A percentile compares a stretch with the other conserved stretches of the same genome.
Conservation (phyloP, 2,113 vertebrate genomes). For the Neodontobutis hainanensis region DNA sequence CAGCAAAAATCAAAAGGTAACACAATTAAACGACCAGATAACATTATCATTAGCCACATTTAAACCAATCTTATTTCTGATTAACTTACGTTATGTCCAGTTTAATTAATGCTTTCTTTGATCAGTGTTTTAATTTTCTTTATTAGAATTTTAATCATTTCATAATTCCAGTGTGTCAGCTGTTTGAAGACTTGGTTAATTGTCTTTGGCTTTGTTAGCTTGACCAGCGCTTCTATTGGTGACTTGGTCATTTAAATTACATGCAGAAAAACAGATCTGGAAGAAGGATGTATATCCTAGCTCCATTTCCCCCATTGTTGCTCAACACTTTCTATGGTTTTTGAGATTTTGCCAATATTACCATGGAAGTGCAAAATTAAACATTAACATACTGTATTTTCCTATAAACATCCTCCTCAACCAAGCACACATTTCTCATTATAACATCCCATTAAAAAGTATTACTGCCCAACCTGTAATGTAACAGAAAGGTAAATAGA, state of each 20-base stretch:
- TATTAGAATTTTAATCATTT: constrained; percentile 53
- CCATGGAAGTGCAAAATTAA: constrained; percentile 44
- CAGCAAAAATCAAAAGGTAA: constrained; percentile 24
- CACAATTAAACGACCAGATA: constrained; percentile 56
- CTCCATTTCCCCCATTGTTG: neutral
- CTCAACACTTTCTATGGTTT: neutral
- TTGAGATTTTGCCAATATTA: constrained; percentile 1
- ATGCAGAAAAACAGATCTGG: neutral
- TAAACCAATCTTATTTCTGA: constrained; percentile 30
- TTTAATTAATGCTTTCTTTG: constrained; percentile 59
- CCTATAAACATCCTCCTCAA: constrained; percentile 14
- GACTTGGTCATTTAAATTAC: neutral
- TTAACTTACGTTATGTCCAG: constrained; percentile 53
- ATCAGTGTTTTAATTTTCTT: constrained; percentile 47
- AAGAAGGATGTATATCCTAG: neutral
- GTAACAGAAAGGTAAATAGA: too few species aligned
- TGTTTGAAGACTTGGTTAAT: constrained; percentile 18
- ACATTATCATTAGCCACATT: constrained; percentile 52
- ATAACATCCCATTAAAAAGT: constrained; percentile 49
- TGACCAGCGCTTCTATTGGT: constrained; percentile 22
- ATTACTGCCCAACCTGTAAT: too few species aligned
- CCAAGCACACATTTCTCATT: constrained; percentile 39
- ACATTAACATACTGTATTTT: constrained; percentile 54
- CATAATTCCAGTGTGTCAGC: constrained; percentile 31
- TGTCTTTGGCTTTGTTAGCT: constrained; percentile 17